Evolutionary conservation across 2,888 invertebrate genomes (phyloP), one percentile per base, ranked within the genome.

Genomic region (Epistrophe eligans): DNA sequence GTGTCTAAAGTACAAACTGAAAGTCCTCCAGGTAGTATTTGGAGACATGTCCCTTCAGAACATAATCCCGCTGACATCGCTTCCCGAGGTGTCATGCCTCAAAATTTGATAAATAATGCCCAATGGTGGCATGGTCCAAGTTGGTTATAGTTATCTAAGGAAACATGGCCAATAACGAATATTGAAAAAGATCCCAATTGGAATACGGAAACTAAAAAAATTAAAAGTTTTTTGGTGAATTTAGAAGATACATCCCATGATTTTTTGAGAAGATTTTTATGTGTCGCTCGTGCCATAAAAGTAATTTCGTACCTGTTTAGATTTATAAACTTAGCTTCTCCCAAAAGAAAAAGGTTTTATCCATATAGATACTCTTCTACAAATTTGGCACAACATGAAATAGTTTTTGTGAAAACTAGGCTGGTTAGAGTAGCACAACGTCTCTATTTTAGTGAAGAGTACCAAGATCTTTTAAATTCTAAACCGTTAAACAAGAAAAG

Each of bases 41-140:
- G n/a, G n/a, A n/a, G n/a, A 32, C 32, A 32, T 32, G 32, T 32
- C 6, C 32, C 32, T 7, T 32, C 32, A 6, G 32, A 32, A 32
- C 32, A 32, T 1, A 32, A 32, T 32, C 32, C 32, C 1, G 32
- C 7, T 7, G 82, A 88, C 57, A 40, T 84, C 5, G 80, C 71
- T 9, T 82, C 79, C 19, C 24, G 64, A 43, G 64, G 74, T 28
- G 4, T 64, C 0, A 66, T 66, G 32, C 60, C 74, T 62, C 40
- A 62, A 13, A 13, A 7, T 19, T 17, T 74, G 8, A 62, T 64
- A 8, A 1, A 28, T 10, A 45, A 72, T 15, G 7, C 8, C 32
- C 15, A 38, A 0, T 73, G 50, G 73, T 73, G 73, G 60, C 10
- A 73, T 19, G 72, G 58, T 2, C 57, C 72, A 2, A 57, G 15